A percentile compares a stretch with the other conserved stretches of the same genome.
phyloP scores from a whole-genome alignment of 2,888 invertebrate species.

The Lasioglossum leucozonium region DNA sequence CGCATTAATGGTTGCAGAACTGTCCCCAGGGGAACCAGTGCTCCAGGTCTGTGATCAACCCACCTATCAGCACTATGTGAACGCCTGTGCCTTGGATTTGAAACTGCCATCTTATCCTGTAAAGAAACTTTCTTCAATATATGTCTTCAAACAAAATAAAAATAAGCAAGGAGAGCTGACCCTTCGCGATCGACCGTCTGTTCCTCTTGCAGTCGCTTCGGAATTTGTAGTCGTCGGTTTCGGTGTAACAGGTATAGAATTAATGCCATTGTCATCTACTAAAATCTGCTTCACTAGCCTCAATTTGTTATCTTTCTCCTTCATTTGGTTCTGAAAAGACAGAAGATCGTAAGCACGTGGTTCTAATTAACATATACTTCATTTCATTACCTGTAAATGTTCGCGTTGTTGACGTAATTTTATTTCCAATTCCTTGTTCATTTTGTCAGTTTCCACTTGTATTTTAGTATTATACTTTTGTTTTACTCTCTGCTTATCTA shows the following conservation, averaged over 20 bases:
- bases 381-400: conserved; percentile 84
- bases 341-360: neutral
- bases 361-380: neutral
- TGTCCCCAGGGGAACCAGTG: conserved; percentile 93
- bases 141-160: neutral
- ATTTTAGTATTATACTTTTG: conserved; percentile 85
- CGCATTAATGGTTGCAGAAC: conserved; percentile 94
- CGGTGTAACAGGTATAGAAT: conserved; percentile 36
- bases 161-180: conserved; percentile 44
- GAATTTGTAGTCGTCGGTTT: conserved; percentile 27
- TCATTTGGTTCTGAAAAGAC: conserved; percentile 85
- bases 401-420: conserved; percentile 87
- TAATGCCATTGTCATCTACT: conserved; percentile 84
- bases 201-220: conserved; percentile 52
- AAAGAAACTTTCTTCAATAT: neutral
- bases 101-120: conserved; percentile 88
- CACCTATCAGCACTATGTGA: conserved; percentile 93
- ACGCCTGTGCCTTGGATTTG: conserved; percentile 91
- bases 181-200: conserved; percentile 75
- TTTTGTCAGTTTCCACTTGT: conserved; percentile 90
- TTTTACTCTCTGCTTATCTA: conserved; percentile 86
- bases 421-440: conserved; percentile 89
- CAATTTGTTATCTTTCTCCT: conserved; percentile 87
- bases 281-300: conserved; percentile 87
- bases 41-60: conserved; percentile 95